These are phyloP conservation scores for Plotosus lineatus DNA, from an alignment of 2,113 vertebrate species.

Conservation along the genomic window DNA sequence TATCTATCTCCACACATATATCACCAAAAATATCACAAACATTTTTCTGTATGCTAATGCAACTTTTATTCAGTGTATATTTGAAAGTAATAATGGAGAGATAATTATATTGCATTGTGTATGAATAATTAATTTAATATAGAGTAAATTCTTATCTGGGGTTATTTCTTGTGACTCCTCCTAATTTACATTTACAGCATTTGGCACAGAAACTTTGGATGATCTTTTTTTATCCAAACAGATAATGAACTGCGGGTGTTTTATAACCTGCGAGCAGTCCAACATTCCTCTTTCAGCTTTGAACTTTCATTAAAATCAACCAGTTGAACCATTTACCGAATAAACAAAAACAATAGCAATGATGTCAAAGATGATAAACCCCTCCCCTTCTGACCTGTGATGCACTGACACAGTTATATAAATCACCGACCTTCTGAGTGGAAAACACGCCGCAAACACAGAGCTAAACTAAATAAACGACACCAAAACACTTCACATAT, in stretches of 20 bases:
- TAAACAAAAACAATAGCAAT: neutral
- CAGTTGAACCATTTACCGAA: neutral
- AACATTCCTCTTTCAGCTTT: neutral
- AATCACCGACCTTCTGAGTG: slow-evolving; percentile 49
- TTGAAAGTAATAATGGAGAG: neutral
- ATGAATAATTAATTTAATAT: too few species aligned
- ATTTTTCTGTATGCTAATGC: neutral
- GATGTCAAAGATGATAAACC: too few species aligned
- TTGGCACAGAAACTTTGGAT: too few species aligned
- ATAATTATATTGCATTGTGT: neutral
- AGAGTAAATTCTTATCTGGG: too few species aligned
- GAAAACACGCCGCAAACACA: neutral
- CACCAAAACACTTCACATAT: neutral
- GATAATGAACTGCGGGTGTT: slow-evolving; percentile 7
- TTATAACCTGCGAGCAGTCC: neutral
- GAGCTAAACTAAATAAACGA: neutral
- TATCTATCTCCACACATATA: too few species aligned
- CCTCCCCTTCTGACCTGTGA: slow-evolving; percentile 77
- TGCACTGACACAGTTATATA: slow-evolving; percentile 76
- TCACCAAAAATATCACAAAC: neutral
- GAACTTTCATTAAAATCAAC: neutral
- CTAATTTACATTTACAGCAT: too few species aligned
- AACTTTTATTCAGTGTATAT: neutral
- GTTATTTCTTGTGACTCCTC: too few species aligned
- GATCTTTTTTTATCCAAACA: too few species aligned